Evolutionary conservation across 2,888 invertebrate genomes (phyloP).

Genomic region (Eupelmus urozonus): DNA sequence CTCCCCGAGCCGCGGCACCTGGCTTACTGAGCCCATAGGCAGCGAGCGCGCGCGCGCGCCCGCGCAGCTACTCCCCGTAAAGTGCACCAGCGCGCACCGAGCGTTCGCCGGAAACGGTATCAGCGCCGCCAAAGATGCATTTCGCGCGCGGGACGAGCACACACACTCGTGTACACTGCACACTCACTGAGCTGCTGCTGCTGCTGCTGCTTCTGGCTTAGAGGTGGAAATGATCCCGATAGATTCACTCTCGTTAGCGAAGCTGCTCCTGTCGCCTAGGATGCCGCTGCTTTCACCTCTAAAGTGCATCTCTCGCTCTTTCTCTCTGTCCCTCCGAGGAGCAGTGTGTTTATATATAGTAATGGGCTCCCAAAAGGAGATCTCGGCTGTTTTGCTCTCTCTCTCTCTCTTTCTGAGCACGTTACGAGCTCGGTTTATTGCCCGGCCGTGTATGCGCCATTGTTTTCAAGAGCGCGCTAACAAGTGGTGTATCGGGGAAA

Average conservation of each 20-base stretch:
- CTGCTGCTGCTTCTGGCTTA: not conserved
- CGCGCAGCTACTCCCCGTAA: too few relatives aligned
- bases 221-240: not conserved
- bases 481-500: not conserved
- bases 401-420: not conserved
- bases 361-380: too few relatives aligned
- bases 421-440: not conserved
- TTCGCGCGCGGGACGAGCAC: too few relatives aligned
- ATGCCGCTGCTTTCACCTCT: not conserved
- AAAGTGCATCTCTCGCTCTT: not conserved
- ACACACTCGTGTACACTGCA: too few relatives aligned
- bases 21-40: not conserved
- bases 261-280: not conserved
- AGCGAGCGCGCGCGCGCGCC: too few relatives aligned
- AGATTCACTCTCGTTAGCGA: not conserved
- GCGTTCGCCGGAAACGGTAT: slow-evolving; percentile 4
- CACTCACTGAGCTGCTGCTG: not conserved
- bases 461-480: not conserved
- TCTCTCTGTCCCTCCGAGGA: too few relatives aligned
- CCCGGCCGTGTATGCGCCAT: not conserved
- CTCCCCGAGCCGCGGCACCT: not conserved
- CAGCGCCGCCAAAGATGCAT: not conserved
- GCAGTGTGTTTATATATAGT: not conserved
- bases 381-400: not conserved
- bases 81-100: too few relatives aligned